These are phyloP conservation scores for Drosophila santomea DNA, from an alignment of 1,140 invertebrate genomes.

Conservation along the genomic window DNA sequence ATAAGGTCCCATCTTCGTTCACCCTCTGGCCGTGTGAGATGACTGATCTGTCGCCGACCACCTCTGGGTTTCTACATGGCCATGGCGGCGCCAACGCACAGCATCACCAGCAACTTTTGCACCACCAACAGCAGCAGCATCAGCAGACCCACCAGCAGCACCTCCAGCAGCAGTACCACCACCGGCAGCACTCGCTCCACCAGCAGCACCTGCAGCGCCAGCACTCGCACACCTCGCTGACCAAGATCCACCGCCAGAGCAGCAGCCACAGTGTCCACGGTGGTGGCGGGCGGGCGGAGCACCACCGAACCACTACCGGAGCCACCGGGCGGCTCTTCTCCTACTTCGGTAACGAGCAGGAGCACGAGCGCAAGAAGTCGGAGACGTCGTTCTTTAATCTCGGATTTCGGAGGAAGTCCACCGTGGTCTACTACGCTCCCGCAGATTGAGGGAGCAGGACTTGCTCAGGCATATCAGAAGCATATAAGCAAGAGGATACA, in stretches of 20 bases:
- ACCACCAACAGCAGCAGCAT: slow-evolving; percentile 70
- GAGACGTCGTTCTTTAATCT: slow-evolving; percentile 83
- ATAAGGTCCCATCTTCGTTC: slow-evolving; percentile 95
- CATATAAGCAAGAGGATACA: slow-evolving; percentile 36
- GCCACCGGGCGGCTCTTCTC: slow-evolving; percentile 74
- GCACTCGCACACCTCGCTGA: slow-evolving; percentile 74
- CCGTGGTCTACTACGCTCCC: slow-evolving; percentile 80
- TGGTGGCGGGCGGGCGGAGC: slow-evolving; percentile 33
- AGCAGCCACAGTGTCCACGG: slow-evolving; percentile 69
- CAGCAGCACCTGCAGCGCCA: slow-evolving; percentile 72
- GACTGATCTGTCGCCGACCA: slow-evolving; percentile 84
- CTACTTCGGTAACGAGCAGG: slow-evolving; percentile 81
- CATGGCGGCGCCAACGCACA: slow-evolving; percentile 72
- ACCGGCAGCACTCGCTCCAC: slow-evolving; percentile 55
- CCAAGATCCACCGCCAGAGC: slow-evolving; percentile 73
- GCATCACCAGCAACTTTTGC: slow-evolving; percentile 65
- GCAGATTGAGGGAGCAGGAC: slow-evolving; percentile 31
- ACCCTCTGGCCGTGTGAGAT: slow-evolving; percentile 88
- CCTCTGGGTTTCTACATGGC: slow-evolving; percentile 79
- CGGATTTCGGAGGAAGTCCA: slow-evolving; percentile 81
- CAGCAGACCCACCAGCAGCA: slow-evolving; percentile 44
- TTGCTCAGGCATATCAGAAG: slow-evolving; percentile 49
- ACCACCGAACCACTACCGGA: slow-evolving; percentile 14
- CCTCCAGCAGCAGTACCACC: slow-evolving; percentile 52
- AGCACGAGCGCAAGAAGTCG: slow-evolving; percentile 80